Conservation (phyloP, 2,797 vertebrate genomes). For the Prunella strophiata region DNA sequence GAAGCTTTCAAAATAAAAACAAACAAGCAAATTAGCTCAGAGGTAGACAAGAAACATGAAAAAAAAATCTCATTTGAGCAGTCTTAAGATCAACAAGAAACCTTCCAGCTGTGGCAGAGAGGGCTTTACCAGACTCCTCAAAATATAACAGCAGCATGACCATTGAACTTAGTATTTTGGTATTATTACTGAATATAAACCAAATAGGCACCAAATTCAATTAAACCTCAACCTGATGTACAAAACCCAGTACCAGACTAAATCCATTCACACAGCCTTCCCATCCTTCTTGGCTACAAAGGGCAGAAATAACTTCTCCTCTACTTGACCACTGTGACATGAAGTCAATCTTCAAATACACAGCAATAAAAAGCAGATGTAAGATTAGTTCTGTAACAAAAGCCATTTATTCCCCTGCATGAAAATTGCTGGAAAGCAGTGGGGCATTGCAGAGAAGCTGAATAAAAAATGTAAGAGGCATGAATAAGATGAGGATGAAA, state of each 20-base stretch:
- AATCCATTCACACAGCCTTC: background rate
- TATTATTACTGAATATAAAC: background rate
- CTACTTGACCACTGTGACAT: background rate
- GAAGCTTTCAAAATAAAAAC: constrained; percentile 28
- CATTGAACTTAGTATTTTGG: background rate
- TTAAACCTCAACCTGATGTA: background rate
- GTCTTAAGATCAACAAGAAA: background rate
- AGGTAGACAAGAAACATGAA: background rate
- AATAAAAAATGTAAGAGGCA: background rate
- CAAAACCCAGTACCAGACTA: background rate
- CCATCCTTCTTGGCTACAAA: background rate
- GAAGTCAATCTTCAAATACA: background rate
- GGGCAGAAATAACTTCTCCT: background rate
- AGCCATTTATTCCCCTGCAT: background rate
- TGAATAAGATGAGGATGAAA: background rate
- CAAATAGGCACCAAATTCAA: background rate
- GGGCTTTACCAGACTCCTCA: background rate
- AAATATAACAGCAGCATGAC: background rate
- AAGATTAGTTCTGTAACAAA: background rate
- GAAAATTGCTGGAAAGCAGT: background rate
- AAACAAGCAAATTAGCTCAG: background rate
- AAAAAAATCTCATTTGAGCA: background rate
- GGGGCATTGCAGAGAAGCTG: background rate
- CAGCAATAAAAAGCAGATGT: background rate
- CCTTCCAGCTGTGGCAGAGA: background rate